These are phyloP conservation scores for Phataginus tetradactyla DNA, from an alignment of 2,797 vertebrate genomes.

Conservation along the genomic window DNA sequence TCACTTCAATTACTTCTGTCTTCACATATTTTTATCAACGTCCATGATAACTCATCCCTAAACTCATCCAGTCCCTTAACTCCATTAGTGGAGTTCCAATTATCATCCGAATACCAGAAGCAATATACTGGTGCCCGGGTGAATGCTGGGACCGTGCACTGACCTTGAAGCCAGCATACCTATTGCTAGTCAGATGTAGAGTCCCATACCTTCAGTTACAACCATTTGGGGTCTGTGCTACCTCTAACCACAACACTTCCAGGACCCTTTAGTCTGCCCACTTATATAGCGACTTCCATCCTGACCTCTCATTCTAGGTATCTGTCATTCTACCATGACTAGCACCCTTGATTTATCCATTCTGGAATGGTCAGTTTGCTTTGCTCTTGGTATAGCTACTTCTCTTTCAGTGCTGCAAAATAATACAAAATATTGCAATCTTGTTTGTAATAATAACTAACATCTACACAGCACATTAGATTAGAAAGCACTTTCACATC, in stretches of 20 bases:
- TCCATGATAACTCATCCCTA: background rate
- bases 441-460: slow-evolving; percentile 36
- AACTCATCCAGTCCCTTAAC: background rate
- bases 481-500: background rate
- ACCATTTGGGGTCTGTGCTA: background rate
- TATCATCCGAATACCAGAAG: background rate
- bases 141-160: background rate
- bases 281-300: background rate
- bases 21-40: background rate
- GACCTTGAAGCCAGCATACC: background rate
- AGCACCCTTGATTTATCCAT: background rate
- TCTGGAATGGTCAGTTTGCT: background rate
- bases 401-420: background rate
- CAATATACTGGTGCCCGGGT: background rate
- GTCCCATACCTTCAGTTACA: background rate
- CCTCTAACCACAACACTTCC: background rate
- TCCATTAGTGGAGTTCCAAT: background rate
- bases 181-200: background rate
- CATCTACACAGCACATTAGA: background rate
- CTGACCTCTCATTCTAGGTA: background rate
- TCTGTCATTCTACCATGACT: background rate
- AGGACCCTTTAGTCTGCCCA: background rate
- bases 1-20: background rate
- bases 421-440: background rate
- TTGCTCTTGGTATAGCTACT: background rate